Percentiles rank a stretch among this genome's conserved stretches.
Conservation (phyloP, 1,140 invertebrate species). For the Heliconius eleuchia region DNA sequence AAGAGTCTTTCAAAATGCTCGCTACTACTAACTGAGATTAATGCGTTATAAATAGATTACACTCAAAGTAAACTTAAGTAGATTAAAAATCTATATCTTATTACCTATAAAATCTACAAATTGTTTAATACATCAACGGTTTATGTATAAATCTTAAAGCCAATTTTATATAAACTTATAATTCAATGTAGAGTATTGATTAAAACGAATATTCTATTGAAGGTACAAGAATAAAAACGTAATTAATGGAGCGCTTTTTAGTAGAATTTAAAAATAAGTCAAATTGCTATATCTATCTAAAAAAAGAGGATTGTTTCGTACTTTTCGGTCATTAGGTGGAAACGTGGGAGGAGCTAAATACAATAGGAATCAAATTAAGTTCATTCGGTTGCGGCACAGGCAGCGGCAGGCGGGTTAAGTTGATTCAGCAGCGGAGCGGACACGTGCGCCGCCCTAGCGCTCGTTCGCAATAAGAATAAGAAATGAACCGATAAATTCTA, state of each 20-base stretch:
- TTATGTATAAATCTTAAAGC: neutral
- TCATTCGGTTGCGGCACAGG: constrained; percentile 71
- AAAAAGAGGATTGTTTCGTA: constrained; percentile 51
- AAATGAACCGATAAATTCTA: constrained; percentile 69
- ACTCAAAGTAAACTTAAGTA: neutral
- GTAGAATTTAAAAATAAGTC: neutral
- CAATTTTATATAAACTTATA: neutral
- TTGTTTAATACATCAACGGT: neutral
- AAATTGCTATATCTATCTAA: neutral
- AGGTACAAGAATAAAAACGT: neutral
- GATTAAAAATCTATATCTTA: neutral
- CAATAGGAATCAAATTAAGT: constrained; percentile 79
- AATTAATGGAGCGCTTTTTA: neutral
- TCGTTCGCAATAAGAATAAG: constrained; percentile 72
- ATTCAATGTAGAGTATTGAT: neutral
- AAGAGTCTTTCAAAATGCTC: no score
- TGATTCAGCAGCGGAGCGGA: constrained; percentile 73
- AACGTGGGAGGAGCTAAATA: constrained; percentile 70
- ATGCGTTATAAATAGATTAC: neutral
- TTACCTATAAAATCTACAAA: neutral
- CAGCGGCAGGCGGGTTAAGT: constrained; percentile 65
- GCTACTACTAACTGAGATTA: neutral
- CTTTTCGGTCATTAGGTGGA: constrained; percentile 72
- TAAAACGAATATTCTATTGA: neutral
- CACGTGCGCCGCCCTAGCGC: constrained; percentile 59